These are phyloP conservation scores for Hydrozoanthus tunicans DNA, from an alignment of 64 coral and sea anemone species.

Conservation along the genomic window DNA sequence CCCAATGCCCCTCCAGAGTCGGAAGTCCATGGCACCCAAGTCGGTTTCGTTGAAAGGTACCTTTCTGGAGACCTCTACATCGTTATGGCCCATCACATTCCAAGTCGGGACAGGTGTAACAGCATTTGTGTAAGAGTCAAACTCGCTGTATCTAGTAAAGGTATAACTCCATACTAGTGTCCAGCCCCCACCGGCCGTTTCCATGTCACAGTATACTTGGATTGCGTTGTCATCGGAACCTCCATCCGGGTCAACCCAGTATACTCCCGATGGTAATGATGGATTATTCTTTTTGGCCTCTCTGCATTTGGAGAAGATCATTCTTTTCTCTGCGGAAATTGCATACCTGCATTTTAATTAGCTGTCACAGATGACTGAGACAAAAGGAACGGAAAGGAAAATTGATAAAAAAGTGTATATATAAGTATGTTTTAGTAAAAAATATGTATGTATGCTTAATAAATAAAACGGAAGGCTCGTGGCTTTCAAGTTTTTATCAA, in stretches of 20 bases:
- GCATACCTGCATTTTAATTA: not conserved
- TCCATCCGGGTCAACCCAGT: constrained; percentile 22
- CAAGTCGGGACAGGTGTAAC: constrained; percentile 24
- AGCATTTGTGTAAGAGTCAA: constrained; percentile 8
- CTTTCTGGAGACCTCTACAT: constrained; percentile 10
- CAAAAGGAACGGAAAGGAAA: too few species aligned
- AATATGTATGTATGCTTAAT: too few species aligned
- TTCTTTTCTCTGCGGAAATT: not conserved
- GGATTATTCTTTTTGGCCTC: not conserved
- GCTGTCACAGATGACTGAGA: too few species aligned
- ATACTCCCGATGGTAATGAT: constrained; percentile 7
- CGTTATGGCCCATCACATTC: not conserved
- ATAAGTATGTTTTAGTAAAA: too few species aligned
- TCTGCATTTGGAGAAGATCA: not conserved
- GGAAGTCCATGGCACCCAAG: constrained; percentile 21
- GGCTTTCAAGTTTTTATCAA: too few species aligned
- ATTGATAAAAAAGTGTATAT: not conserved
- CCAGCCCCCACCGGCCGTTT: constrained; percentile 2
- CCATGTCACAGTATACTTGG: constrained; percentile 40
- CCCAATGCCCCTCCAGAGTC: not conserved
- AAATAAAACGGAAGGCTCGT: too few species aligned
- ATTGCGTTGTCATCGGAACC: constrained; percentile 12
- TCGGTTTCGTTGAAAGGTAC: not conserved
- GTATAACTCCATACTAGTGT: constrained; percentile 43
- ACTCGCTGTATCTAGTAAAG: not conserved